phyloP scores from a whole-genome alignment of 2,113 vertebrate genomes.

The Lophius piscatorius region DNA sequence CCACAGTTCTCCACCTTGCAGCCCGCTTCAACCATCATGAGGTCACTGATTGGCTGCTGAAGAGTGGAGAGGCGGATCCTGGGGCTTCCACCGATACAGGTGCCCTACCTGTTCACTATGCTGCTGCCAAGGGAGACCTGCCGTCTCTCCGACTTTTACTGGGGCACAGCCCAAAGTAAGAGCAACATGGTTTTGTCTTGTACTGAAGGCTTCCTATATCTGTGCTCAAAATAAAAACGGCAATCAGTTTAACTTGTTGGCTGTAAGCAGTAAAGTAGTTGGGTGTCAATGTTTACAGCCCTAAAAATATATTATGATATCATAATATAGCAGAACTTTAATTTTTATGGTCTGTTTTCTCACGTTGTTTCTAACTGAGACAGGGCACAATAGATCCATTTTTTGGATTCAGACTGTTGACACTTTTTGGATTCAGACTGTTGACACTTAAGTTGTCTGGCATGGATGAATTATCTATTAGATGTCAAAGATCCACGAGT shows the following conservation, averaged over 20 bases:
- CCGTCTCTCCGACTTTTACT: conserved; percentile 89
- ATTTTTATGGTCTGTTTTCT: background rate
- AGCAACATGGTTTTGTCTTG: conserved; percentile 8
- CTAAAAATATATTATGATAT: too few relatives aligned
- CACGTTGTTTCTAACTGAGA: conserved; percentile 32
- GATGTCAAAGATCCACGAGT: conserved; percentile 9
- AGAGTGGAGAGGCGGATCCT: conserved; percentile 86
- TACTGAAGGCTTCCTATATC: background rate
- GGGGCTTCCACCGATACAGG: conserved; percentile 87
- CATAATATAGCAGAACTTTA: too few relatives aligned
- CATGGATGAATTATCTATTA: conserved; percentile 8
- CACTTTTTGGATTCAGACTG: conserved; percentile 28
- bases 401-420: conserved; percentile 21
- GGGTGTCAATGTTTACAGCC: too few relatives aligned
- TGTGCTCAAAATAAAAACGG: background rate
- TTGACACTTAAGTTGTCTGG: conserved; percentile 20
- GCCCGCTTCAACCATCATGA: conserved; percentile 95
- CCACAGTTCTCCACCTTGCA: conserved; percentile 94
- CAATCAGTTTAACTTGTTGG: too few relatives aligned
- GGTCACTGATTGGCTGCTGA: conserved; percentile 91
- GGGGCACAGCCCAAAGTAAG: conserved; percentile 90
- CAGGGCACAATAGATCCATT: conserved; percentile 4
- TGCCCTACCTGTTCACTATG: conserved; percentile 92
- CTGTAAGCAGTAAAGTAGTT: too few relatives aligned
- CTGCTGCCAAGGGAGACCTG: conserved; percentile 97